Conservation (phyloP, 2,888 invertebrate genomes). For the Actias luna region DNA sequence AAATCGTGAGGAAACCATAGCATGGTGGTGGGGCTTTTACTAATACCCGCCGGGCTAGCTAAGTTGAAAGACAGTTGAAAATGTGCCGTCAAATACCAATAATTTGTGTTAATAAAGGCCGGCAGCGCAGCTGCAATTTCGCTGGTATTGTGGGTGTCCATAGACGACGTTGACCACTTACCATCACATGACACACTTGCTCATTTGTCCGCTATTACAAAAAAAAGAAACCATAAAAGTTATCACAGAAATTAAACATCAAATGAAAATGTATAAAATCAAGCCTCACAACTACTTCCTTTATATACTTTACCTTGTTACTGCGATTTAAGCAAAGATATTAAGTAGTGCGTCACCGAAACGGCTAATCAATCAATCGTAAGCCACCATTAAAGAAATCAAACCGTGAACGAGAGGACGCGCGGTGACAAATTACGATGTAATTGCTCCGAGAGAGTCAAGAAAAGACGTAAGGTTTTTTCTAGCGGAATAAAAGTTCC, state of each 20-base stretch:
- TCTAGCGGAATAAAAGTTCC: slow-evolving; percentile 24
- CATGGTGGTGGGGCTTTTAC: too few relatives aligned
- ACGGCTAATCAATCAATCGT: slow-evolving; percentile 69
- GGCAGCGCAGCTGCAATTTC: too few relatives aligned
- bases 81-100: too few relatives aligned
- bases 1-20: too few relatives aligned
- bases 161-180: too few relatives aligned
- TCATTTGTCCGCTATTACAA: too few relatives aligned
- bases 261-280: background rate
- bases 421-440: slow-evolving; percentile 75
- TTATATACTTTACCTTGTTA: background rate
- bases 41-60: too few relatives aligned
- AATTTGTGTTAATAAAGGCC: too few relatives aligned
- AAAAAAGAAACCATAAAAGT: background rate
- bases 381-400: slow-evolving; percentile 65
- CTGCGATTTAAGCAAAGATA: slow-evolving; percentile 19
- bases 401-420: slow-evolving; percentile 51
- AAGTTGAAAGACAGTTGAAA: too few relatives aligned
- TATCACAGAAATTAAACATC: background rate
- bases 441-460: slow-evolving; percentile 55
- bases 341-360: slow-evolving; percentile 41
- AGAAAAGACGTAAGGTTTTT: background rate
- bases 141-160: too few relatives aligned
- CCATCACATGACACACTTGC: too few relatives aligned
- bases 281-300: background rate